Base-by-base conservation (phyloP, 2,797 vertebrate species). In the Phoeniculus purpureus region DNA sequence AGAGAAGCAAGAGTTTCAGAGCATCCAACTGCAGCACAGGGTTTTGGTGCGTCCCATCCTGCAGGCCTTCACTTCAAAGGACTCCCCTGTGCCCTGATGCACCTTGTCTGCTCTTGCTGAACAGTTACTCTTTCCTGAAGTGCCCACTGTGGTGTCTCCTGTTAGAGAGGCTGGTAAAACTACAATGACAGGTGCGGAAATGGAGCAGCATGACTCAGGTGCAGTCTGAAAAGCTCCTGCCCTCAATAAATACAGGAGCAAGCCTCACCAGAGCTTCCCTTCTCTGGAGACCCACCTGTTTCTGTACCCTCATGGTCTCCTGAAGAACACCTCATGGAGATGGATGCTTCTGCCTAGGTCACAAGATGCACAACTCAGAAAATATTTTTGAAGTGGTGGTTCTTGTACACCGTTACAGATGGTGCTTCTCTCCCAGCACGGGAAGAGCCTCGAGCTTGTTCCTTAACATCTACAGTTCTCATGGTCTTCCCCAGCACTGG, bases 11-110 rank as follows among this genome's bases (percentile, higher is more conserved):
- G 5, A 48, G 43, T 29, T 29, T 89, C 67, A 92, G 81, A 61
- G 43, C 0, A 0, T 8, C 7, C 8, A 40, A 34, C 8, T 22
- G 10, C 0, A 54, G 70, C 43, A 23, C 1, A 1, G 10, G 3
- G 9, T 2, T 2, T 10, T 21, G 56, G 60, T 7, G 40, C 12
- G 56, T 3, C 3, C 40, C 6, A 13, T 32, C 34, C 20, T 34
- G 56, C 0, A 1, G 55, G 15, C 22, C 48, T 67, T 34, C 47
- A 34, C 19, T 64, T 79, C 60, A 22, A 17, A 32, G 37, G 37
- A 32, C 14, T 82, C 8, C 27, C 43, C 21, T 5, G 19, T 3
- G 50, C 18, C 22, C 48, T 13, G 31, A 3, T 16, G n/a, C 26
- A 59, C 10, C n/a, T 47, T 70, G 48, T 51, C 34, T 64, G 62